phyloP scores from a whole-genome alignment of 2,888 invertebrate genomes.

The Pinctada fucata region DNA sequence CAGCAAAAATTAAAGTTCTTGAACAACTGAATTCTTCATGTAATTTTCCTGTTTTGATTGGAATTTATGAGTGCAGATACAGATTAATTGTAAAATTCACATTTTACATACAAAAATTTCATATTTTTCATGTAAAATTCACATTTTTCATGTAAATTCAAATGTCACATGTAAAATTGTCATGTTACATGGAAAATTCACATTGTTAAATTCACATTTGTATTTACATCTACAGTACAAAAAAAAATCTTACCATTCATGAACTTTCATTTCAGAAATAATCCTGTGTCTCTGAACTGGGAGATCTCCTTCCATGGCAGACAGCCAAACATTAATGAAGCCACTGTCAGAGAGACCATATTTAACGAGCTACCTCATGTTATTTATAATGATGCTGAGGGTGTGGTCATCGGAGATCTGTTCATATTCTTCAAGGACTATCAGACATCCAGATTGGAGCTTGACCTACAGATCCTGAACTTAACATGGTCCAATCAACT shows the following conservation, averaged over 20 bases:
- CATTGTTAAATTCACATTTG: no score
- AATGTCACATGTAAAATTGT: no score
- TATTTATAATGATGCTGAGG: conserved; percentile 44
- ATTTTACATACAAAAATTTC: no score
- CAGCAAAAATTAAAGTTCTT: neutral
- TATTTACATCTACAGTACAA: no score
- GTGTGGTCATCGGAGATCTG: conserved; percentile 51
- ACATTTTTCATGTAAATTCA: no score
- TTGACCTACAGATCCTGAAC: conserved; percentile 53
- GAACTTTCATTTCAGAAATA: conserved; percentile 39
- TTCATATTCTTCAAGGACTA: conserved; percentile 55
- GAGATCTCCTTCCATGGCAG: conserved; percentile 53
- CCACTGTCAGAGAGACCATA: conserved; percentile 45
- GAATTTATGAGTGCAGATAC: no score
- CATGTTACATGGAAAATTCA: no score
- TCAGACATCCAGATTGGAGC: conserved; percentile 41
- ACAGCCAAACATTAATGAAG: conserved; percentile 45
- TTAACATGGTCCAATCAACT: conserved; percentile 50
- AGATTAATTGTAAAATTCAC: no score
- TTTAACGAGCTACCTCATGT: conserved; percentile 47
- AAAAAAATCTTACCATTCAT: no score
- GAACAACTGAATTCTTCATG: neutral
- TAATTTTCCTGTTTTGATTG: no score
- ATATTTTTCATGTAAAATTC: no score
- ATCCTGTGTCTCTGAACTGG: conserved; percentile 54